Evolutionary conservation across 1,140 invertebrate species (phyloP).

Genomic region (Bombus confusus): DNA sequence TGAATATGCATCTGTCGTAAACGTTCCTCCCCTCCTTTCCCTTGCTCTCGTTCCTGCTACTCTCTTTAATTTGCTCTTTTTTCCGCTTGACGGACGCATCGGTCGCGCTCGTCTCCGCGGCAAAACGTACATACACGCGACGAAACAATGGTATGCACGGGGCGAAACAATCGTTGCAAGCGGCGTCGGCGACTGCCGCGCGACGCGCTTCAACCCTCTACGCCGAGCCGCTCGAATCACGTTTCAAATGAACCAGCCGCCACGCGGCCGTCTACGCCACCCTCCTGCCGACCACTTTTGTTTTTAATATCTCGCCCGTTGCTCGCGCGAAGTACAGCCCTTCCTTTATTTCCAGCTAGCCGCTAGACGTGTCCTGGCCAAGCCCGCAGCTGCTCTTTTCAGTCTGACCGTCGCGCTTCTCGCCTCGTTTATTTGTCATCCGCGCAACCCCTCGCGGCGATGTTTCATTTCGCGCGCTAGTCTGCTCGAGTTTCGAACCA

Average conservation of each 20-base stretch:
- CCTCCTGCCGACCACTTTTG: slow-evolving; percentile 24
- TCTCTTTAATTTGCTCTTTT: not conserved
- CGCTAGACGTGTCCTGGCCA: slow-evolving; percentile 12
- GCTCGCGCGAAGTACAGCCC: slow-evolving; percentile 32
- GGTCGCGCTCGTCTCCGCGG: slow-evolving; percentile 32
- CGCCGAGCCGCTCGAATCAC: slow-evolving; percentile 11
- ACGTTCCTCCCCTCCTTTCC: slow-evolving; percentile 56
- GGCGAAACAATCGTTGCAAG: slow-evolving; percentile 56
- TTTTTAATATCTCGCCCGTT: slow-evolving; percentile 59
- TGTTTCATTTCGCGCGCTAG: slow-evolving; percentile 48
- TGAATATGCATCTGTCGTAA: slow-evolving; percentile 74
- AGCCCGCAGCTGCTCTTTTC: slow-evolving; percentile 3
- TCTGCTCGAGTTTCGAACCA: not conserved
- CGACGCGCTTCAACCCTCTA: slow-evolving; percentile 38
- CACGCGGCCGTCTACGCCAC: not conserved
- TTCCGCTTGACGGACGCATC: slow-evolving; percentile 16
- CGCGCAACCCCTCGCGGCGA: not conserved
- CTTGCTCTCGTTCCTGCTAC: not conserved
- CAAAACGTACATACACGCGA: slow-evolving; percentile 43
- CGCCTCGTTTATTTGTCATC: slow-evolving; percentile 30
- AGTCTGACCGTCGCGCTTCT: not conserved
- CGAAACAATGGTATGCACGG: slow-evolving; percentile 43
- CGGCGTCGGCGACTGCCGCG: slow-evolving; percentile 10
- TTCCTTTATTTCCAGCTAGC: slow-evolving; percentile 48
- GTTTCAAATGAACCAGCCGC: slow-evolving; percentile 49